Evolutionary conservation across 2,888 invertebrate species (phyloP).

Genomic region (Morinoia aosen): DNA sequence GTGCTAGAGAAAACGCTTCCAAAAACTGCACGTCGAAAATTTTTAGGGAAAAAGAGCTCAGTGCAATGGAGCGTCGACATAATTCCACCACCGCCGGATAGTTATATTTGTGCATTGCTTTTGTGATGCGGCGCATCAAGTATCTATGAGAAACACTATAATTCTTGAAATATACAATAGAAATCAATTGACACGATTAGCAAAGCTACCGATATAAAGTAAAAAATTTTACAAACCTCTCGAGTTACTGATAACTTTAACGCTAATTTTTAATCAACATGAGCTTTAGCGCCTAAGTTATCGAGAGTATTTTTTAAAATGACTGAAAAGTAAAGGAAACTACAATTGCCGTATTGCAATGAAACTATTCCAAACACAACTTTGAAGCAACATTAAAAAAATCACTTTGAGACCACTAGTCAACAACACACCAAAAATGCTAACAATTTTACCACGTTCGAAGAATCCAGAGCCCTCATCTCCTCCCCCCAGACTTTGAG

Average conservation of each 20-base stretch:
- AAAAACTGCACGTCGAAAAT: too few species aligned
- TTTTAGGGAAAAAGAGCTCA: too few species aligned
- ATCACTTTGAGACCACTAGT: neutral
- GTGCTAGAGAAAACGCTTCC: too few species aligned
- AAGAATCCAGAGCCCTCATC: neutral
- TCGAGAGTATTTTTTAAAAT: neutral
- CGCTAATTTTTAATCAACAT: neutral
- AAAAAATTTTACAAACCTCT: neutral
- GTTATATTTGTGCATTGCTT: too few species aligned
- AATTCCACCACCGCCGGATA: too few species aligned
- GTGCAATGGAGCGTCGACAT: too few species aligned
- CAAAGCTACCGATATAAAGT: neutral
- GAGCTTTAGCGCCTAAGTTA: neutral
- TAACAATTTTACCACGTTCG: neutral
- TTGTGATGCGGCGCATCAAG: too few species aligned
- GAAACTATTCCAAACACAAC: neutral
- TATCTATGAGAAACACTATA: too few species aligned
- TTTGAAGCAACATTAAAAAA: neutral
- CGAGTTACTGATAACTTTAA: neutral
- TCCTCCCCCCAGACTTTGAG: conserved; percentile 2
- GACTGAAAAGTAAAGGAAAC: neutral
- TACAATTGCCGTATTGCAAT: neutral
- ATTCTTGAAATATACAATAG: too few species aligned
- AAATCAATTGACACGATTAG: neutral
- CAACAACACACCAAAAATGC: neutral